Conservation (phyloP, 2,113 vertebrate genomes). For the Brachyhypopomus gauderio region DNA sequence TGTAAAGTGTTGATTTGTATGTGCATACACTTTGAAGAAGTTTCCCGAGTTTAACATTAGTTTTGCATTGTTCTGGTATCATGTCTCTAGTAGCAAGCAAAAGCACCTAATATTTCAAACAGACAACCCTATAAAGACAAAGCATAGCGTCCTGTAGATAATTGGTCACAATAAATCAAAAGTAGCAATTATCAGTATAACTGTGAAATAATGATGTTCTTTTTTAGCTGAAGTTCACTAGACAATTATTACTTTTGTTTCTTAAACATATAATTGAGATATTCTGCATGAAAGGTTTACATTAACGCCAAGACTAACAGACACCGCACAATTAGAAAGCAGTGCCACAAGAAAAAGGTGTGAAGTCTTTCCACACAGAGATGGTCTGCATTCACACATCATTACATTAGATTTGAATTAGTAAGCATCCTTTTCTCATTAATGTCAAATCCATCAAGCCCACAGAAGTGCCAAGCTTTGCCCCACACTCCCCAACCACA, state of each 20-base stretch:
- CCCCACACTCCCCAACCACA: constrained; percentile 2
- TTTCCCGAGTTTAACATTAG: constrained; percentile 3
- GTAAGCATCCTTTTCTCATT: neutral
- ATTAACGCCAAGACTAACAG: constrained; percentile 23
- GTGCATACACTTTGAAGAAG: neutral
- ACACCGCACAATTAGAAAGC: constrained; percentile 28
- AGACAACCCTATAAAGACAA: neutral
- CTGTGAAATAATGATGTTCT: constrained; percentile 65
- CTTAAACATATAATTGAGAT: constrained; percentile 63
- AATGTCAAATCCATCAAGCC: constrained; percentile 9
- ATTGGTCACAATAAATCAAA: constrained; percentile 49
- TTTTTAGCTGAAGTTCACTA: constrained; percentile 69
- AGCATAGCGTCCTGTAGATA: neutral
- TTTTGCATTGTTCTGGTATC: neutral
- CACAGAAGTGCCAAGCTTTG: constrained; percentile 8
- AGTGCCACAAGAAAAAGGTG: neutral
- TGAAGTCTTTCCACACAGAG: neutral
- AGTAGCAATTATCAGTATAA: constrained; percentile 73
- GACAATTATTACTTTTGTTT: constrained; percentile 75
- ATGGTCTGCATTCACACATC: neutral
- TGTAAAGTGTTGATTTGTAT: constrained; percentile 35
- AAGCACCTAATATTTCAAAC: constrained; percentile 19
- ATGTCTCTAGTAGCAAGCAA: constrained; percentile 22
- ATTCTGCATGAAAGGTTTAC: constrained; percentile 53
- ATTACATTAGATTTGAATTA: neutral